phyloP scores from a whole-genome alignment of 2,888 invertebrate species.

The Piscicola geometra region DNA sequence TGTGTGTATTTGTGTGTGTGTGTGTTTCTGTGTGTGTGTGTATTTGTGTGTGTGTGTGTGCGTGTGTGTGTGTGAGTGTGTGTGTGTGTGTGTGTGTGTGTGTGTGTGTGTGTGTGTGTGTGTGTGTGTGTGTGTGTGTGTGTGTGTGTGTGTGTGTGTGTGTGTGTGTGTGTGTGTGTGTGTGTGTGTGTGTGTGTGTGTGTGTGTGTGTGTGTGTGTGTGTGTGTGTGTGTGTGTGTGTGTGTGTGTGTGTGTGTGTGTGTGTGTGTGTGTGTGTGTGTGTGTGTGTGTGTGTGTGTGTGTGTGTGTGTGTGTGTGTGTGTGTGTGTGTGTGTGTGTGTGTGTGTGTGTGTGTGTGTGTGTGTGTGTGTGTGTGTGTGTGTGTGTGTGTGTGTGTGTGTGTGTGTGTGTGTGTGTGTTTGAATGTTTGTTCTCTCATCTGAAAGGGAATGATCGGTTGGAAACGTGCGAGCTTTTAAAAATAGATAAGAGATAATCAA shows the following conservation, averaged over 20 bases:
- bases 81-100: too few species aligned
- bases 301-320: neutral
- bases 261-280: conserved; percentile 15
- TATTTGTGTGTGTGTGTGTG: neutral
- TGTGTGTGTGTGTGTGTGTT: neutral
- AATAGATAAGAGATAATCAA: too few species aligned
- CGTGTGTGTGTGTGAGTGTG: neutral
- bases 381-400: conserved; percentile 3
- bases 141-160: neutral
- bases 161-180: conserved; percentile 15
- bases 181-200: conserved; percentile 8
- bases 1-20: too few species aligned
- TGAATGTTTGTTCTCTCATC: too few species aligned
- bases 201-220: conserved; percentile 23
- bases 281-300: neutral
- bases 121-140: too few species aligned
- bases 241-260: conserved; percentile 29
- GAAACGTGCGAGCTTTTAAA: too few species aligned
- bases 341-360: conserved; percentile 14
- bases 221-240: conserved; percentile 25
- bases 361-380: conserved; percentile 18
- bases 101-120: too few species aligned
- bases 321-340: conserved; percentile 8
- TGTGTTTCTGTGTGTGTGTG: too few species aligned
- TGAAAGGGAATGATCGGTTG: too few species aligned